Percentiles rank a stretch among this genome's conserved stretches.
phyloP scores from a whole-genome alignment of 2,113 vertebrate genomes.

The Lutjanus erythropterus region DNA sequence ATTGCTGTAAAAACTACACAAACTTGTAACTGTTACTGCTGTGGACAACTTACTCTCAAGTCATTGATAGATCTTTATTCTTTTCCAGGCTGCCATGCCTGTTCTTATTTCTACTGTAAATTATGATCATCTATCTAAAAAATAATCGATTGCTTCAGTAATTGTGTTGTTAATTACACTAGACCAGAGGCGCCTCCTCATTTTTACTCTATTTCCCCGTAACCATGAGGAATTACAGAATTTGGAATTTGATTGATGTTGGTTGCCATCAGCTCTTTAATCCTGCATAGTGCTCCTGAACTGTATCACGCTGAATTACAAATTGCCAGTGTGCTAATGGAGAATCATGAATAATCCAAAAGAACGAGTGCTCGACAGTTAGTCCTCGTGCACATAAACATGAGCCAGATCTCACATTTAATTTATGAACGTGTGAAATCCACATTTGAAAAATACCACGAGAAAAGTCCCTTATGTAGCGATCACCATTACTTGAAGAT shows the following conservation, averaged over 20 bases:
- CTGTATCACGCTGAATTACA: constrained; percentile 73
- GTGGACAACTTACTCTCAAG: not conserved
- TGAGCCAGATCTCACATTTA: constrained; percentile 46
- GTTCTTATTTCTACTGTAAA: constrained; percentile 19
- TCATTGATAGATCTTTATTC: not conserved
- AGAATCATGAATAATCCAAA: constrained; percentile 73
- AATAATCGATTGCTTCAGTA: constrained; percentile 49
- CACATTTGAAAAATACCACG: constrained; percentile 43
- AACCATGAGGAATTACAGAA: constrained; percentile 59
- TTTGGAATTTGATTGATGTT: constrained; percentile 61
- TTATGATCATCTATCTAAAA: constrained; percentile 40
- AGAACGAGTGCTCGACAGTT: constrained; percentile 52
- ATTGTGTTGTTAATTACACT: constrained; percentile 64
- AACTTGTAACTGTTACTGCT: too few relatives aligned
- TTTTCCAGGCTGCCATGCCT: not conserved
- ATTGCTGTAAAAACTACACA: too few relatives aligned
- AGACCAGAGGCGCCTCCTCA: constrained; percentile 33
- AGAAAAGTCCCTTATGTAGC: constrained; percentile 39
- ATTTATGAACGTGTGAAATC: constrained; percentile 60
- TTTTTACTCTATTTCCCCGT: constrained; percentile 52
- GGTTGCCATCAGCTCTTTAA: constrained; percentile 46
- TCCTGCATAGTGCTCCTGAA: constrained; percentile 57
- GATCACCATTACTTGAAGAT: constrained; percentile 34
- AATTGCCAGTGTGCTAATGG: constrained; percentile 72
- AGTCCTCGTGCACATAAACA: constrained; percentile 47